phyloP scores from a whole-genome alignment of 2,888 invertebrate species.

The Hermaeophaga mercurialis region DNA sequence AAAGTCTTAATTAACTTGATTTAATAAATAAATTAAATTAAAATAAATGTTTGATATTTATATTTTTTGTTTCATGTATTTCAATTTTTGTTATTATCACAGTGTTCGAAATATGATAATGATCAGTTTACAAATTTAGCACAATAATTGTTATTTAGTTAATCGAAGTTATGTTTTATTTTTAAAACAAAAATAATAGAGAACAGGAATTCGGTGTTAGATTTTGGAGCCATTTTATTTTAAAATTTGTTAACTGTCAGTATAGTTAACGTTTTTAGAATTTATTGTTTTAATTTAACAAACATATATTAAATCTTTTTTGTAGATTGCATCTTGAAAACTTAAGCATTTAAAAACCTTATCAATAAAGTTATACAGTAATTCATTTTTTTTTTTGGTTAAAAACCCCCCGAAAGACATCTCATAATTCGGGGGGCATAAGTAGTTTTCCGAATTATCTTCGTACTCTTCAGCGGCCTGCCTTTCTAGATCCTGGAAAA shows the following conservation, averaged over 20 bases:
- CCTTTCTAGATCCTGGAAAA: conserved; percentile 67
- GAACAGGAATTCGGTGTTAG: neutral
- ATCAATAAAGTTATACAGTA: conserved; percentile 35
- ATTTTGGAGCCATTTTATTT: conserved; percentile 22
- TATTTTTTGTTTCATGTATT: no score
- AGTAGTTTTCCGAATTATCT: conserved; percentile 47
- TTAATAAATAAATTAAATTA: no score
- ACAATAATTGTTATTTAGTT: no score
- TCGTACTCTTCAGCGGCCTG: conserved; percentile 71
- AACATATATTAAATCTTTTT: conserved; percentile 20
- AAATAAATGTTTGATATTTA: no score
- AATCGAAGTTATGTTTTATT: no score
- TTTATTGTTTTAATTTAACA: conserved; percentile 27
- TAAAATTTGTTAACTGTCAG: conserved; percentile 7
- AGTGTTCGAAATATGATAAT: no score
- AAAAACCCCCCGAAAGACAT: conserved; percentile 42
- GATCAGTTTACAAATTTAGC: no score
- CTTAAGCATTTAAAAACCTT: conserved; percentile 36
- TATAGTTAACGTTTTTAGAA: conserved; percentile 28
- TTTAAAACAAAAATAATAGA: neutral
- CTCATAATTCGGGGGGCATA: conserved; percentile 42
- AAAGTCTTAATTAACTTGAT: no score
- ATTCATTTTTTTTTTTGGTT: conserved; percentile 28
- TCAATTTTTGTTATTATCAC: no score
- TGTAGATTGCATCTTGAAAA: conserved; percentile 22